A percentile compares a stretch with the other conserved stretches of the same genome.
phyloP scores from a whole-genome alignment of 2,888 invertebrate species.

The Dione juno region DNA sequence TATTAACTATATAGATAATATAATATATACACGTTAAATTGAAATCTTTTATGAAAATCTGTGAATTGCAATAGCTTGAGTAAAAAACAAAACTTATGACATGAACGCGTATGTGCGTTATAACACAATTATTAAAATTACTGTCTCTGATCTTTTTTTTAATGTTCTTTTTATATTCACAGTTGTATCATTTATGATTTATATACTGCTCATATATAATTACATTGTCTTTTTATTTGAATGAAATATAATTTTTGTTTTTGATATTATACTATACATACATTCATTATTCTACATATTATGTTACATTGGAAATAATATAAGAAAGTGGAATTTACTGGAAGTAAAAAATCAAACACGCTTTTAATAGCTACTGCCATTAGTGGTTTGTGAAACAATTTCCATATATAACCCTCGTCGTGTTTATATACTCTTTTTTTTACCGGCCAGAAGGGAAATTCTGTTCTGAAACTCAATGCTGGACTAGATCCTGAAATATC shows the following conservation, averaged over 20 bases:
- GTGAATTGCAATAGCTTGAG: neutral
- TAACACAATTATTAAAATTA: conserved; percentile 4
- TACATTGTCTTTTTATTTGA: neutral
- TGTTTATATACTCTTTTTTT: neutral
- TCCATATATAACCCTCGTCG: neutral
- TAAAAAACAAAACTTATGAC: neutral
- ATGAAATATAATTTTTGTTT: conserved; percentile 4
- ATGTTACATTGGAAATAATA: conserved; percentile 1
- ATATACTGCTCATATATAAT: conserved; percentile 1
- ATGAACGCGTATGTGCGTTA: neutral
- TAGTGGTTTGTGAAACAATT: neutral
- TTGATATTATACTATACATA: conserved; percentile 9
- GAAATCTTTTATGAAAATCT: neutral
- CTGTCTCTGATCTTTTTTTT: conserved; percentile 17
- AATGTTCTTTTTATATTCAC: conserved; percentile 10
- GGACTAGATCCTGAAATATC: too few species aligned
- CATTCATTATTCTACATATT: neutral
- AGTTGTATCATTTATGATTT: conserved; percentile 7
- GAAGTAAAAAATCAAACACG: conserved; percentile 18
- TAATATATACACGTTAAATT: neutral
- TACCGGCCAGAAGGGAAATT: neutral
- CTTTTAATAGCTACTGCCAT: neutral
- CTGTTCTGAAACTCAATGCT: too few species aligned
- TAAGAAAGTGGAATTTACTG: too few species aligned
- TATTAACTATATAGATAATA: neutral